These are phyloP conservation scores for Botia almorhae DNA, from an alignment of 2,797 vertebrate genomes.

Conservation along the genomic window DNA sequence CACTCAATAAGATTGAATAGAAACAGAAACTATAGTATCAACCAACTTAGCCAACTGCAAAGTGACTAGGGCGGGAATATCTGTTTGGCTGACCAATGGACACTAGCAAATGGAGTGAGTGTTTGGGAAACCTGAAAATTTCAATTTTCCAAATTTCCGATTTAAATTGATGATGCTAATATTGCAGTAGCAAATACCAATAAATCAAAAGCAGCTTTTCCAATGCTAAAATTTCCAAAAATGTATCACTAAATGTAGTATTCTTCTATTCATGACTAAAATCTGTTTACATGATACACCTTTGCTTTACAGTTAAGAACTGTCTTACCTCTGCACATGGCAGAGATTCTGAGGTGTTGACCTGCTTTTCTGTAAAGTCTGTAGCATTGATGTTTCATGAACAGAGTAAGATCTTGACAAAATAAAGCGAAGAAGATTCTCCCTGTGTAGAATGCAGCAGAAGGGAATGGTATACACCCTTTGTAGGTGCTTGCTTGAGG, in stretches of 20 bases:
- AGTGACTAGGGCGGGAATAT: too few species aligned
- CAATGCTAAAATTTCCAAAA: not conserved
- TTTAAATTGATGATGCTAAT: too few species aligned
- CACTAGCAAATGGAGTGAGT: too few species aligned
- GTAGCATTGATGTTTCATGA: slow-evolving; percentile 16
- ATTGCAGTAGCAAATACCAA: too few species aligned
- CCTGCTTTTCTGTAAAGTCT: slow-evolving; percentile 25
- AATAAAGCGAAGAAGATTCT: slow-evolving; percentile 4
- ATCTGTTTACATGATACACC: not conserved
- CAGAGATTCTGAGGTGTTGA: not conserved
- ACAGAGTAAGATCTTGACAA: slow-evolving; percentile 27
- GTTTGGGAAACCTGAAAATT: too few species aligned
- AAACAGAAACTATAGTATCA: not conserved
- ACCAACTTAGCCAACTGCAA: not conserved
- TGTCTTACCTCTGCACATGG: not conserved
- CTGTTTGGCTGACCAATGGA: too few species aligned
- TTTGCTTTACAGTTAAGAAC: not conserved
- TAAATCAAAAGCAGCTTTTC: too few species aligned
- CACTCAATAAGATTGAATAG: not conserved
- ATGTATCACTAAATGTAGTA: not conserved
- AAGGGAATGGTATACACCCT: not conserved
- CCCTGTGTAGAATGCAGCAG: not conserved
- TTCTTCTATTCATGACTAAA: not conserved
- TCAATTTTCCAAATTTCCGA: too few species aligned
- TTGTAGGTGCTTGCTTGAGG: slow-evolving; percentile 32